Percentiles rank a stretch among this genome's conserved stretches.
Conservation (phyloP, 2,113 vertebrate species). For the Antechinus flavipes region DNA sequence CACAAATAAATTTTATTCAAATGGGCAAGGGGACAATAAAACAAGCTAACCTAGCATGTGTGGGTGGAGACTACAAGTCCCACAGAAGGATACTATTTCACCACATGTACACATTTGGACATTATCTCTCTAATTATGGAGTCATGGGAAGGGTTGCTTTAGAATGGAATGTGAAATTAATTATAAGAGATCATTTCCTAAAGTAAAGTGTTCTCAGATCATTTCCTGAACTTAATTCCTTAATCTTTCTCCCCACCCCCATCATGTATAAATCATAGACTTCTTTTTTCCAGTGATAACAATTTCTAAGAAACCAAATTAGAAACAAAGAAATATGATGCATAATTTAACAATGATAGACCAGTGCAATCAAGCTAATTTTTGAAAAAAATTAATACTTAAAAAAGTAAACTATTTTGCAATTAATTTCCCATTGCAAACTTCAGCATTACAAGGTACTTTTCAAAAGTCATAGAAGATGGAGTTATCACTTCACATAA, state of each 20-base stretch:
- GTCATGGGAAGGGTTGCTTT: conserved; percentile 12
- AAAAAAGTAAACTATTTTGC: neutral
- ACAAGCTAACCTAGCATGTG: conserved; percentile 53
- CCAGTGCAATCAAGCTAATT: neutral
- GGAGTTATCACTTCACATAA: neutral
- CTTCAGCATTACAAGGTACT: conserved; percentile 5
- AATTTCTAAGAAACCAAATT: conserved; percentile 58
- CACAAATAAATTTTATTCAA: conserved; percentile 45
- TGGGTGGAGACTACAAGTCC: conserved; percentile 12
- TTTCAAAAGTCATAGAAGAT: neutral
- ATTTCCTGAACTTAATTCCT: conserved; percentile 44
- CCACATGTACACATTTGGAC: conserved; percentile 49
- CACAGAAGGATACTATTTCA: conserved; percentile 32
- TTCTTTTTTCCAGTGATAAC: conserved; percentile 53
- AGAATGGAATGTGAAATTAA: conserved; percentile 54
- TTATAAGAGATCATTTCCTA: conserved; percentile 57
- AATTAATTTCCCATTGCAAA: neutral
- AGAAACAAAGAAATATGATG: conserved; percentile 56
- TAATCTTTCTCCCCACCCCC: conserved; percentile 6
- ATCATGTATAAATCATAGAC: conserved; percentile 34
- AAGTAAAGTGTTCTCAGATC: conserved; percentile 8
- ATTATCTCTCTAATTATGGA: conserved; percentile 63
- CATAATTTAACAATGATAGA: neutral
- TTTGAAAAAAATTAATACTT: neutral
- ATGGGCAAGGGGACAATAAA: conserved; percentile 56